These are phyloP conservation scores for Cynopterus brachyotis DNA, from an alignment of 2,113 vertebrate species.

Conservation along the genomic window DNA sequence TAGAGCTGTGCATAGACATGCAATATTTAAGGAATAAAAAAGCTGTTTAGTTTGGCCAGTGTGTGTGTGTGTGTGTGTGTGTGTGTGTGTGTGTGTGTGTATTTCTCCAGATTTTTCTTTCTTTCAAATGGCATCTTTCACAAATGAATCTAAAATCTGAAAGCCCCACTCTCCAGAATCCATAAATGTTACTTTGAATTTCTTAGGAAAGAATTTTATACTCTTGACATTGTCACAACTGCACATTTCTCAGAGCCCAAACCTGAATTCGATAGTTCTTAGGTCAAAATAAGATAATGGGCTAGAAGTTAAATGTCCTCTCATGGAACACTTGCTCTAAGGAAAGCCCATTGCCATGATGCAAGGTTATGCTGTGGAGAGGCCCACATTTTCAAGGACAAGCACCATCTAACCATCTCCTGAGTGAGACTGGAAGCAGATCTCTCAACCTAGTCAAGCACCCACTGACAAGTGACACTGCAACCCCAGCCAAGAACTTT, in stretches of 20 bases:
- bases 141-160: conserved; percentile 13
- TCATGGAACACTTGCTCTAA: not conserved
- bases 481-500: not conserved
- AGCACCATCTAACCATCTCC: not conserved
- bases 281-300: not conserved
- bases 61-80: too few species aligned
- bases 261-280: not conserved
- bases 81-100: too few species aligned
- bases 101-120: not conserved
- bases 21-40: not conserved
- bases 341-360: not conserved
- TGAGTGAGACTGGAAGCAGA: not conserved
- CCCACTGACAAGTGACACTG: not conserved
- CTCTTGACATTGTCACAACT: not conserved
- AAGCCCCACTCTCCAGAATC: not conserved
- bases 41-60: not conserved
- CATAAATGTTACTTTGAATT: not conserved
- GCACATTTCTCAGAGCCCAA: not conserved
- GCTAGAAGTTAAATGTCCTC: not conserved
- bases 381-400: not conserved
- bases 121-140: conserved; percentile 25
- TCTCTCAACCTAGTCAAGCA: not conserved
- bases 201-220: not conserved
- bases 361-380: not conserved
- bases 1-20: not conserved